Percentiles rank a stretch among this genome's conserved stretches.
Conservation (phyloP, 2,888 invertebrate genomes). For the Drosophila paramelanica region DNA sequence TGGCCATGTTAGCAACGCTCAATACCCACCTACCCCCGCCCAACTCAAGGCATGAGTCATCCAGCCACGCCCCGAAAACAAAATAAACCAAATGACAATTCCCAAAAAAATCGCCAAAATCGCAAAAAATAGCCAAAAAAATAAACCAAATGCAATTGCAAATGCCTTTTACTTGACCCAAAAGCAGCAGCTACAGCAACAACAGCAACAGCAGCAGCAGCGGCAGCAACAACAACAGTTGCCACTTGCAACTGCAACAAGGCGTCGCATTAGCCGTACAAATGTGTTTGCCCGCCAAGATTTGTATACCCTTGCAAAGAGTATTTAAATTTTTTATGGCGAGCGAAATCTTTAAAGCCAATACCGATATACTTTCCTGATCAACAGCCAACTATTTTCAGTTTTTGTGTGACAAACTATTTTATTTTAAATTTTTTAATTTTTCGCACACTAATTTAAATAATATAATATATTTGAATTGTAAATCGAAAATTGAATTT, state of each 20-base stretch:
- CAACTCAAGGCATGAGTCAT: slow-evolving; percentile 21
- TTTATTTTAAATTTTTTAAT: too few species aligned
- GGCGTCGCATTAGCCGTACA: slow-evolving; percentile 41
- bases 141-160: slow-evolving; percentile 59
- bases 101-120: slow-evolving; percentile 4
- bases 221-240: slow-evolving; percentile 32
- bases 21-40: not conserved
- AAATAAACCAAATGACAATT: slow-evolving; percentile 58
- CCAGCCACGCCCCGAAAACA: slow-evolving; percentile 34
- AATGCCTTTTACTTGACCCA: slow-evolving; percentile 76
- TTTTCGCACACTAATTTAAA: too few species aligned
- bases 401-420: too few species aligned
- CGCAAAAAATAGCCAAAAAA: slow-evolving; percentile 7
- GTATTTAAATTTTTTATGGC: not conserved
- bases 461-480: too few species aligned
- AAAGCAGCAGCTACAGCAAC: slow-evolving; percentile 49
- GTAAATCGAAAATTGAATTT: too few species aligned
- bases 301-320: not conserved
- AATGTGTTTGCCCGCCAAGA: slow-evolving; percentile 19
- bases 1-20: slow-evolving; percentile 5
- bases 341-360: too few species aligned
- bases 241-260: slow-evolving; percentile 50
- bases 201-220: slow-evolving; percentile 1
- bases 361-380: too few species aligned
- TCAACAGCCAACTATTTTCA: too few species aligned